Conservation (phyloP, 1,140 invertebrate genomes). For the Venturia canescens region DNA sequence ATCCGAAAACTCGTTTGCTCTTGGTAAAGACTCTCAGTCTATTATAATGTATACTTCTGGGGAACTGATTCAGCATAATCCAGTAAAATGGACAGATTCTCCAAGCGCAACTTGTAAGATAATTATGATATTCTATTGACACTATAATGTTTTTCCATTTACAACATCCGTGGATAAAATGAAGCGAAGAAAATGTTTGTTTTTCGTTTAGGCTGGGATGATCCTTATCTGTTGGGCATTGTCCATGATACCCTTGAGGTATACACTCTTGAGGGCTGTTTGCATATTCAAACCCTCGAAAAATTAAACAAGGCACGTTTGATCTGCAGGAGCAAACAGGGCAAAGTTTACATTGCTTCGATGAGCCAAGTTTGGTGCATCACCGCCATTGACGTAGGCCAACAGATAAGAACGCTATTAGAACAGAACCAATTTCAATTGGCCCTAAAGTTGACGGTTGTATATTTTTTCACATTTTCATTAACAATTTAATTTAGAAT, state of each 20-base stretch:
- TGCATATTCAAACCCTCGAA: conserved; percentile 77
- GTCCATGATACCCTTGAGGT: conserved; percentile 89
- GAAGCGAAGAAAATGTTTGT: not conserved
- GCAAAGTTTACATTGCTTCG: conserved; percentile 91
- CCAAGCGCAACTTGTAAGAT: conserved; percentile 84
- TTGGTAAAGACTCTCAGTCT: conserved; percentile 90
- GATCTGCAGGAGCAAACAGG: conserved; percentile 84
- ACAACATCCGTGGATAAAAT: not conserved
- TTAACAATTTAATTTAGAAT: not conserved
- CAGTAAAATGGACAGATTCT: conserved; percentile 90
- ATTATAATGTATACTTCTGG: conserved; percentile 88
- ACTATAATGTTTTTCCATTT: conserved; percentile 40
- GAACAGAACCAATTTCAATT: conserved; percentile 95
- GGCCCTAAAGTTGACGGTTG: conserved; percentile 94
- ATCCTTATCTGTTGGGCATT: conserved; percentile 92
- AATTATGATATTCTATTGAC: not conserved
- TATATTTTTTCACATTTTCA: conserved; percentile 62
- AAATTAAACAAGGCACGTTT: conserved; percentile 84
- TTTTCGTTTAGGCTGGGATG: conserved; percentile 87
- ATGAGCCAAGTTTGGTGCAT: conserved; percentile 92
- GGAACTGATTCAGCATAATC: conserved; percentile 82
- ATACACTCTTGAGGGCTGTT: conserved; percentile 84
- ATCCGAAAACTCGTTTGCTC: conserved; percentile 84
- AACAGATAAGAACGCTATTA: conserved; percentile 89
- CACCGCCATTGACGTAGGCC: conserved; percentile 85